Evolutionary conservation across 2,797 vertebrate species (phyloP).

Genomic region (Trachops cirrhosus): DNA sequence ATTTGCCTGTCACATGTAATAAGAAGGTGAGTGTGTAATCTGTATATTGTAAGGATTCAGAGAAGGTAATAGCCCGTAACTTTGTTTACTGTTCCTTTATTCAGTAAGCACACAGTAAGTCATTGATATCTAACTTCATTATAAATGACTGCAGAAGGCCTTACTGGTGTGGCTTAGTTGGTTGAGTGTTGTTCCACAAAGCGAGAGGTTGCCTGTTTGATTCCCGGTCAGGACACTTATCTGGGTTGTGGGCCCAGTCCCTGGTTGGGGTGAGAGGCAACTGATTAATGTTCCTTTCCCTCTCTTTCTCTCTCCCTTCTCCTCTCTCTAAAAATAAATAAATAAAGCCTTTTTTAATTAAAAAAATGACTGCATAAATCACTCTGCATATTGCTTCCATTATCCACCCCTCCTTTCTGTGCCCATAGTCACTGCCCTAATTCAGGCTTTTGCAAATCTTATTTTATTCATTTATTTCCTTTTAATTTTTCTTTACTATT

Average conservation of each 20-base stretch:
- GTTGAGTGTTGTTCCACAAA: background rate
- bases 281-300: background rate
- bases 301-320: too few species aligned
- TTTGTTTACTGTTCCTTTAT: background rate
- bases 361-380: background rate
- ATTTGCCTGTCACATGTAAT: slow-evolving; percentile 89
- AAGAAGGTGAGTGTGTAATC: slow-evolving; percentile 84
- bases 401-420: background rate
- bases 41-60: background rate
- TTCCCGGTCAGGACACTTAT: background rate
- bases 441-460: background rate
- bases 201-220: background rate
- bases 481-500: background rate
- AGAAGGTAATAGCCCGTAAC: background rate
- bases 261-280: background rate
- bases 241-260: background rate
- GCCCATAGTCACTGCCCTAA: background rate
- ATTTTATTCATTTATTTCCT: background rate
- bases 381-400: background rate
- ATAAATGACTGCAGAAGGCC: background rate
- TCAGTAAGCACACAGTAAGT: background rate
- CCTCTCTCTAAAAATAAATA: too few species aligned
- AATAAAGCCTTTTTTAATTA: too few species aligned
- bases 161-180: background rate
- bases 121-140: background rate